Evolutionary conservation across 2,797 vertebrate species (phyloP).

Genomic region (Myotis myotis): DNA sequence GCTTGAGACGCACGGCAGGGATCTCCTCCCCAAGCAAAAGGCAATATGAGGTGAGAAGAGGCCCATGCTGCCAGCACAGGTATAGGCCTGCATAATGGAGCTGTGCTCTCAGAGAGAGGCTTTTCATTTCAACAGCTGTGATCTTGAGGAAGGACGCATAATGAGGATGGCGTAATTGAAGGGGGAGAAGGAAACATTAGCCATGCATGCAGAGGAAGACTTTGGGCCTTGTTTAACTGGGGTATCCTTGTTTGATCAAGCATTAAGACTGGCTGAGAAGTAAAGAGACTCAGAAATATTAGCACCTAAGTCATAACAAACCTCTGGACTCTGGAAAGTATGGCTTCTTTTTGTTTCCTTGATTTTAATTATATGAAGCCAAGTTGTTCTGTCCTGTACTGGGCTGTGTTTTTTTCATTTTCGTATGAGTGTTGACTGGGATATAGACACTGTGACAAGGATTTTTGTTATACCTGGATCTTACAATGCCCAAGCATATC

Average conservation of each 20-base stretch:
- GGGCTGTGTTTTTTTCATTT: constrained; percentile 75
- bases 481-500: constrained; percentile 31
- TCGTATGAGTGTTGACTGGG: constrained; percentile 73
- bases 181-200: constrained; percentile 85
- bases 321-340: constrained; percentile 70
- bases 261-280: constrained; percentile 68
- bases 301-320: constrained; percentile 67
- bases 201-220: constrained; percentile 81
- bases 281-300: constrained; percentile 65
- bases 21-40: constrained; percentile 89
- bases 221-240: constrained; percentile 82
- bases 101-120: constrained; percentile 82
- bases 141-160: constrained; percentile 85
- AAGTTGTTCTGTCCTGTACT: constrained; percentile 71
- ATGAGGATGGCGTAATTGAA: constrained; percentile 89
- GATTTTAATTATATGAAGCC: constrained; percentile 77
- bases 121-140: constrained; percentile 94
- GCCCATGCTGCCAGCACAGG: constrained; percentile 92
- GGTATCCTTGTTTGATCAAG: constrained; percentile 77
- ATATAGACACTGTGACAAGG: constrained; percentile 68
- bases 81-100: constrained; percentile 97
- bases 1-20: constrained; percentile 84
- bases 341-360: constrained; percentile 46
- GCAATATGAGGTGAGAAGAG: constrained; percentile 98
- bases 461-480: constrained; percentile 75